Conservation (phyloP, 2,113 vertebrate species). For the Nyctereutes procyonoides region DNA sequence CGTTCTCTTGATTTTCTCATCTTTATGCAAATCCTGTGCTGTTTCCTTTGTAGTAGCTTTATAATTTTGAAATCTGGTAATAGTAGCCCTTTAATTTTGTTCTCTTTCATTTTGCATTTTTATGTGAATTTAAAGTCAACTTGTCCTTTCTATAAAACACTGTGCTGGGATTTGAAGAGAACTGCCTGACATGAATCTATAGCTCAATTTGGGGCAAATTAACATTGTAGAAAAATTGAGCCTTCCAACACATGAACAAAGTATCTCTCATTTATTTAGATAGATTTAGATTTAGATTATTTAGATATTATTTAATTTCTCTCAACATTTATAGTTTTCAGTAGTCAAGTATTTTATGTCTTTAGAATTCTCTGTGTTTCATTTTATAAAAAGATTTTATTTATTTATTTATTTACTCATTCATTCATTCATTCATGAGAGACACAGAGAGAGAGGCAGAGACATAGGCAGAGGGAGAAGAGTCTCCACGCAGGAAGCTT, state of each 20-base stretch:
- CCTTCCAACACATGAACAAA: neutral
- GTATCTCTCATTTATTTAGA: neutral
- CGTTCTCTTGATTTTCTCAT: neutral
- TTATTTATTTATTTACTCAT: too few relatives aligned
- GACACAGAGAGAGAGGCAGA: too few relatives aligned
- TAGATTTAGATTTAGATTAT: neutral
- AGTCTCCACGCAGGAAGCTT: too few relatives aligned
- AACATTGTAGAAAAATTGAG: neutral
- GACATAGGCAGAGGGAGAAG: too few relatives aligned
- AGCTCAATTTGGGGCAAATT: neutral
- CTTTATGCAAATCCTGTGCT: neutral
- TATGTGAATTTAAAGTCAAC: neutral
- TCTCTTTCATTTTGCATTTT: conserved; percentile 27
- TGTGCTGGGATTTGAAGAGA: neutral
- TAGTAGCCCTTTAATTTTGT: neutral
- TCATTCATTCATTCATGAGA: too few relatives aligned
- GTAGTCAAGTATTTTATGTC: neutral
- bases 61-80: neutral
- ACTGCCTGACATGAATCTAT: neutral
- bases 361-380: neutral
- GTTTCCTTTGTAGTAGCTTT: neutral
- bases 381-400: too few relatives aligned
- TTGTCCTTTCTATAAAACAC: neutral
- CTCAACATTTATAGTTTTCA: neutral
- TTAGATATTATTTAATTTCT: neutral